Evolutionary conservation across 2,888 invertebrate genomes (phyloP).

Genomic region (Chelonus formosanus): DNA sequence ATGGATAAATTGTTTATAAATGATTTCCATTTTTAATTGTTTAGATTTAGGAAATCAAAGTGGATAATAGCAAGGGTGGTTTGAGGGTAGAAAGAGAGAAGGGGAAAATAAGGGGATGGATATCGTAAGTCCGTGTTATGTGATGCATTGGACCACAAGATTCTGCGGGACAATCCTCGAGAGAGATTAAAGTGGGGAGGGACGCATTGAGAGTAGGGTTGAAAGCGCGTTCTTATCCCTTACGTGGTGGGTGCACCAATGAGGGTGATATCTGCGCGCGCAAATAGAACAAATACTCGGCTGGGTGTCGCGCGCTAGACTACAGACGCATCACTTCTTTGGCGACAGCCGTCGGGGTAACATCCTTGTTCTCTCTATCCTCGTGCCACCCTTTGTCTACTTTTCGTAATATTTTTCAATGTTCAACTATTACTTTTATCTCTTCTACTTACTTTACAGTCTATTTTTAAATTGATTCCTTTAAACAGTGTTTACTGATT

Average conservation of each 20-base stretch:
- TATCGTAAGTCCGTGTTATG: too few relatives aligned
- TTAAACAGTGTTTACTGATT: neutral
- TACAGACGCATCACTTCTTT: slow-evolving; percentile 63
- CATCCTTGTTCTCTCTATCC: slow-evolving; percentile 56
- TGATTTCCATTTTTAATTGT: too few relatives aligned
- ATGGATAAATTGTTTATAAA: too few relatives aligned
- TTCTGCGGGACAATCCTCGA: slow-evolving; percentile 12
- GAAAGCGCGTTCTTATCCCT: slow-evolving; percentile 21
- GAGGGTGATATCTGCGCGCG: slow-evolving; percentile 56
- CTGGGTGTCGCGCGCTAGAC: slow-evolving; percentile 58
- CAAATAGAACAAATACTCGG: slow-evolving; percentile 39
- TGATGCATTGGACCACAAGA: slow-evolving; percentile 16
- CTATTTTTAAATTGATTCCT: neutral
- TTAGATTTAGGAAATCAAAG: too few relatives aligned
- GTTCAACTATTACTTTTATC: slow-evolving; percentile 17
- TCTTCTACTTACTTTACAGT: slow-evolving; percentile 9
- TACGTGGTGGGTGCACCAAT: slow-evolving; percentile 41
- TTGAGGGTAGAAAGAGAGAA: too few relatives aligned
- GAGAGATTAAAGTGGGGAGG: slow-evolving; percentile 40
- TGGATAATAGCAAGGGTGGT: too few relatives aligned
- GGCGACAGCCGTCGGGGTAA: slow-evolving; percentile 62
- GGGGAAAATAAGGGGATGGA: too few relatives aligned
- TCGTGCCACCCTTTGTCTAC: slow-evolving; percentile 38
- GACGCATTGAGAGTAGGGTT: slow-evolving; percentile 35
- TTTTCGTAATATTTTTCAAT: slow-evolving; percentile 11